These are phyloP conservation scores for Phasianus colchicus DNA, from an alignment of 2,113 vertebrate genomes.

Conservation along the genomic window DNA sequence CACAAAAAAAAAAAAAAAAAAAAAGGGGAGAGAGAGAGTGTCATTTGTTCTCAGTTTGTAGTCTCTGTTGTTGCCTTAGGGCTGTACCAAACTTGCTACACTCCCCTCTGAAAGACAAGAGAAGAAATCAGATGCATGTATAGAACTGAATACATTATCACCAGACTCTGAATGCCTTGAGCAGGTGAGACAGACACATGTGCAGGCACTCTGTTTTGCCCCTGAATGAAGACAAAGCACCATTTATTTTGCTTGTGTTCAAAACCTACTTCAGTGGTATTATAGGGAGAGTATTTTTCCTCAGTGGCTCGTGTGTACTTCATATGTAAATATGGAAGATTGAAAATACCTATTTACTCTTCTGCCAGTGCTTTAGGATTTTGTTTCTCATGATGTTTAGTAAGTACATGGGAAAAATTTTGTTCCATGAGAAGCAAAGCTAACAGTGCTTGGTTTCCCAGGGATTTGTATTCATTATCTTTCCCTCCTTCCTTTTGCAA, in stretches of 20 bases:
- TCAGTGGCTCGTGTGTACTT: background rate
- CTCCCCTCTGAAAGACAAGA: background rate
- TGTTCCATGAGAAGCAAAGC: accelerated
- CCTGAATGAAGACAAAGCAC: background rate
- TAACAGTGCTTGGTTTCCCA: background rate
- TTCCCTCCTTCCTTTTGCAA: background rate
- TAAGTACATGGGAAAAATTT: background rate
- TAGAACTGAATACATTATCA: background rate
- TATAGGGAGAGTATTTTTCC: background rate
- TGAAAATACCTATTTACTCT: background rate
- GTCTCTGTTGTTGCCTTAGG: background rate
- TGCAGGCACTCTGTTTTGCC: accelerated
- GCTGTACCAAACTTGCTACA: background rate
- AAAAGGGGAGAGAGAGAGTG: background rate
- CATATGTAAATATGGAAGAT: background rate
- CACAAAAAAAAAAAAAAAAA: background rate
- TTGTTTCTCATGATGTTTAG: background rate
- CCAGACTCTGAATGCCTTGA: background rate
- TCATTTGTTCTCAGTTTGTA: background rate
- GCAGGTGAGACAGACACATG: background rate
- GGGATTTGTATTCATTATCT: background rate
- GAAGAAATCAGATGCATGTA: background rate
- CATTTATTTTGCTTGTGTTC: background rate
- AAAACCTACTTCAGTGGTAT: background rate
- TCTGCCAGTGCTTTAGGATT: background rate